Base-by-base conservation (phyloP, 2,888 invertebrate genomes). In the Bellardia bayeri region DNA sequence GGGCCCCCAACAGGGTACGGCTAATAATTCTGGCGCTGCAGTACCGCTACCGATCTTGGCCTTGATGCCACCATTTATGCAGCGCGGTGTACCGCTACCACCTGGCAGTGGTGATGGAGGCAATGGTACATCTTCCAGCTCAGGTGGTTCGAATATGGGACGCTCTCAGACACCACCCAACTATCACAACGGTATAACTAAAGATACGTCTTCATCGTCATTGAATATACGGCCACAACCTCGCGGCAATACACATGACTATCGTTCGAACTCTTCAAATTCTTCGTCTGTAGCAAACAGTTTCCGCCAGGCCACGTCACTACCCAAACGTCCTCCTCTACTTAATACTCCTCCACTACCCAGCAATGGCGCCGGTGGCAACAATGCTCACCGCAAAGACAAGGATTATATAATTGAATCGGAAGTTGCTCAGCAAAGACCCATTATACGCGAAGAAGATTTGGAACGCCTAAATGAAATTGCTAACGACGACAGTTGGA, bases 401-500 rank as follows among this genome's bases (percentile, higher is more conserved):
- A 92, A 93, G 84, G 93, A 93, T 79, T 93, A 92, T 68, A 91
- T 91, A 16, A 91, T 93, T 45, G 92, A 93, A 85, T 94, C 95
- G 75, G 95, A 95, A 90, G 95, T 95, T 71, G 96, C 96, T 89
- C 95, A 96, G 83, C 96, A 97, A 89, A 95, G 97, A 80, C 97
- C 98, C 86, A 98, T 99, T 89, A 97, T 99, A 90, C 97, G 97
- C 90, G 98, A 98, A 92, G 98, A 98, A 93, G 98, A 98, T 93
- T 95, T 99, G 91, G 97, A 97, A 91, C 97, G 97, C 85, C 96
- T 99, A 95, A 98, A 98, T 94, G 97, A 98, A 92, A 97, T 98
- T 90, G 96, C 97, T 64, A 96, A 97, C 91, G 97, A 98, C 92
- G 96, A 97, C 91, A 98, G 98, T 88, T 99, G 99, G 99, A 97